Percentiles rank a stretch among this genome's conserved stretches.
Evolutionary conservation across 2,888 invertebrate species (phyloP).

Genomic region (Drosophila peninsularis): DNA sequence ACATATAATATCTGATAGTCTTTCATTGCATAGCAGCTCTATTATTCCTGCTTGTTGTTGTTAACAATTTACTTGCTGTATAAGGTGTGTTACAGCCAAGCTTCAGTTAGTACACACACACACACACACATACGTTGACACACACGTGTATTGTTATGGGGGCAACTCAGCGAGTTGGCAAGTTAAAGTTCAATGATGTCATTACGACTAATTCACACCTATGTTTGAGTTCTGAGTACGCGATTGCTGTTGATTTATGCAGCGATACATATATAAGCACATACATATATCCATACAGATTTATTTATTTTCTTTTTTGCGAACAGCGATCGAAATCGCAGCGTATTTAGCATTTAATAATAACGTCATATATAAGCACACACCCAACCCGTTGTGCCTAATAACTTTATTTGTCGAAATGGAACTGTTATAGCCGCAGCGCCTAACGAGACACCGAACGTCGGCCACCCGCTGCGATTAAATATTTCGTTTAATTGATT

Average conservation of each 20-base stretch:
- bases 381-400: constrained; percentile 48
- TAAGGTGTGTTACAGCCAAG: constrained; percentile 73
- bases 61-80: constrained; percentile 42
- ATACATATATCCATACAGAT: constrained; percentile 8
- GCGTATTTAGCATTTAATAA: constrained; percentile 61
- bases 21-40: neutral
- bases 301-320: constrained; percentile 22
- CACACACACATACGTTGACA: constrained; percentile 6
- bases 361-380: constrained; percentile 39
- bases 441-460: constrained; percentile 50
- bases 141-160: constrained; percentile 26
- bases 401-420: constrained; percentile 76
- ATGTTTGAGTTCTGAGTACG: constrained; percentile 74
- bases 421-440: constrained; percentile 47
- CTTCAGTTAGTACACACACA: constrained; percentile 64
- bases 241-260: constrained; percentile 40
- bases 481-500: constrained; percentile 69
- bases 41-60: constrained; percentile 19
- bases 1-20: constrained; percentile 27
- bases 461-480: constrained; percentile 65
- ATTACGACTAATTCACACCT: constrained; percentile 81
- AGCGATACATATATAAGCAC: constrained; percentile 29
- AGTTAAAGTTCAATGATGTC: constrained; percentile 81
- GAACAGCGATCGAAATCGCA: constrained; percentile 59
- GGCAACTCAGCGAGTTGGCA: constrained; percentile 59